Conservation (phyloP, 2,113 vertebrate genomes). For the Vanacampus margaritifer region DNA sequence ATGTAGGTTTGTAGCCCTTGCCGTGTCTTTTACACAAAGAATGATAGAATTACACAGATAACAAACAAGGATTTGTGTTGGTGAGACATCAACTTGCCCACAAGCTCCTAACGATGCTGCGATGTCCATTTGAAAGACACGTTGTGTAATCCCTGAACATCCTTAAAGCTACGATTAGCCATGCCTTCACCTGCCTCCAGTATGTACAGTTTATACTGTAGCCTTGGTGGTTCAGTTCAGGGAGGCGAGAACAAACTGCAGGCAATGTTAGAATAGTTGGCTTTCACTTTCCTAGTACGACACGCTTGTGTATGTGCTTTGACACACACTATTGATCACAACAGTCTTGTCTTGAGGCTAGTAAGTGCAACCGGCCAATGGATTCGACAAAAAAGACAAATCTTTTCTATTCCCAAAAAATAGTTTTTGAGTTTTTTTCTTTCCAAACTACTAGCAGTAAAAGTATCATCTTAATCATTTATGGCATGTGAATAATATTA, state of each 20-base stretch:
- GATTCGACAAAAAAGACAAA: neutral
- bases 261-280: neutral
- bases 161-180: constrained; percentile 16
- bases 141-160: neutral
- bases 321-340: neutral
- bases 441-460: too few relatives aligned
- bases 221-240: neutral
- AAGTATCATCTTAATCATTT: too few relatives aligned
- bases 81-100: constrained; percentile 11
- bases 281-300: neutral
- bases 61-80: constrained; percentile 13
- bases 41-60: constrained; percentile 5
- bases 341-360: neutral
- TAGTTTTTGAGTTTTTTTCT: too few relatives aligned
- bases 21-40: constrained; percentile 10
- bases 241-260: neutral
- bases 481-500: too few relatives aligned
- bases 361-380: neutral
- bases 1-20: constrained; percentile 13
- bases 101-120: neutral
- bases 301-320: neutral
- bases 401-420: too few relatives aligned
- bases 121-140: neutral
- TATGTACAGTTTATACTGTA: neutral
- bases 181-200: constrained; percentile 3